phyloP scores from a whole-genome alignment of 2,888 invertebrate species.

The Xestia sexstrigata region DNA sequence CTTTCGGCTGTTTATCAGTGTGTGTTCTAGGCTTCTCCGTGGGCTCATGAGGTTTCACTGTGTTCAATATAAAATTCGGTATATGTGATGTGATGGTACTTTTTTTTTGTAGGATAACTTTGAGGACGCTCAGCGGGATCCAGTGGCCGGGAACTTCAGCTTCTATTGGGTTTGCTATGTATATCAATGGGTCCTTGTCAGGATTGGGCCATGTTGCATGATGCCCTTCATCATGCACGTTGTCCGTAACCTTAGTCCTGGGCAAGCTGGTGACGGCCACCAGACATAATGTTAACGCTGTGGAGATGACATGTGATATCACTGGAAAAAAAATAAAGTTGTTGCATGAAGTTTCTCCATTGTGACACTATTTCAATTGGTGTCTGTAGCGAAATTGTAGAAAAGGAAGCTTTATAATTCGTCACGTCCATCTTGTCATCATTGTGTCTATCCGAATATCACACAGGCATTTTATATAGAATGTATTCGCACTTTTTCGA shows the following conservation, averaged over 20 bases:
- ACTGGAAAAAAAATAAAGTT: slow-evolving; percentile 54
- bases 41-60: not conserved
- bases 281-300: slow-evolving; percentile 38
- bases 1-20: not conserved
- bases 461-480: too few species aligned
- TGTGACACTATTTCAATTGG: not conserved
- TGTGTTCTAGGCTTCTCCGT: not conserved
- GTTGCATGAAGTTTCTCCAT: slow-evolving; percentile 1
- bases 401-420: not conserved
- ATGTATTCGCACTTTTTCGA: too few species aligned
- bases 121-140: slow-evolving; percentile 76
- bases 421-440: not conserved
- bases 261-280: not conserved
- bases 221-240: not conserved
- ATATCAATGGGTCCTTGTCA: slow-evolving; percentile 73
- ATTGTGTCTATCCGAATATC: too few species aligned
- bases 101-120: slow-evolving; percentile 51
- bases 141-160: slow-evolving; percentile 79
- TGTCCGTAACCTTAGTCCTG: not conserved
- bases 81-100: not conserved
- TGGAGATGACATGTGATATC: slow-evolving; percentile 53
- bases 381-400: not conserved
- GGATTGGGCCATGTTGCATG: slow-evolving; percentile 54
- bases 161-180: slow-evolving; percentile 78
- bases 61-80: accelerated